Evolutionary conservation across 2,113 vertebrate genomes (phyloP).

Genomic region (Columba janthina): DNA sequence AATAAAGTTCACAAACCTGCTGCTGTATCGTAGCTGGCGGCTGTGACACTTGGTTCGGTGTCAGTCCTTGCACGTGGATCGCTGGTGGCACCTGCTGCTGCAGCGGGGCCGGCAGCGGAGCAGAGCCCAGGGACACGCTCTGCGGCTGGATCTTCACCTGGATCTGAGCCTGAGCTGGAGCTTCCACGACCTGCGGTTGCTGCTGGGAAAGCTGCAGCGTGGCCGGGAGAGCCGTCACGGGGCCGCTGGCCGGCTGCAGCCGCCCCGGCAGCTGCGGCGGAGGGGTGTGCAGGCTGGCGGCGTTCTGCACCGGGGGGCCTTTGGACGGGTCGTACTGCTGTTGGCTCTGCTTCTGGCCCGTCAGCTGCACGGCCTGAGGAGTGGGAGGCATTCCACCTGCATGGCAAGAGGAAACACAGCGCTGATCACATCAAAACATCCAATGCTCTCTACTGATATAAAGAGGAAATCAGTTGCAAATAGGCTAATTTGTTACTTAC

Average conservation of each 20-base stretch:
- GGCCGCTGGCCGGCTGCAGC: conserved; percentile 72
- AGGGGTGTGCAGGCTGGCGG: conserved; percentile 89
- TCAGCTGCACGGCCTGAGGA: conserved; percentile 87
- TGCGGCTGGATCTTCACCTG: conserved; percentile 83
- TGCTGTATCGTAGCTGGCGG: conserved; percentile 76
- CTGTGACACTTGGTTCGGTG: conserved; percentile 70
- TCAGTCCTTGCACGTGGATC: conserved; percentile 81
- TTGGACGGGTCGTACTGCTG: conserved; percentile 92
- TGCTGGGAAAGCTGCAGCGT: conserved; percentile 82
- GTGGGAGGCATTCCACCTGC: conserved; percentile 92
- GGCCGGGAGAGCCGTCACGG: conserved; percentile 71
- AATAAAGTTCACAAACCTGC: conserved; percentile 30
- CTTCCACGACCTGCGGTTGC: conserved; percentile 77
- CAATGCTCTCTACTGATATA: not conserved
- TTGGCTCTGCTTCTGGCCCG: conserved; percentile 89
- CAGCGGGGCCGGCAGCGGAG: conserved; percentile 80
- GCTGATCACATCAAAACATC: not conserved
- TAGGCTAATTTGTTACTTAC: conserved; percentile 40
- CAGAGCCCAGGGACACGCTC: conserved; percentile 62
- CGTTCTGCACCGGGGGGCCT: conserved; percentile 92
- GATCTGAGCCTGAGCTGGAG: conserved; percentile 72
- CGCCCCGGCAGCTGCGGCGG: conserved; percentile 86
- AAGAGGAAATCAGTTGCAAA: not conserved
- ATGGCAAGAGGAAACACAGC: conserved; percentile 60
- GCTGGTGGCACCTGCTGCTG: conserved; percentile 83